Conservation (phyloP, 2,888 invertebrate species). For the Falcaria lacertinaria region DNA sequence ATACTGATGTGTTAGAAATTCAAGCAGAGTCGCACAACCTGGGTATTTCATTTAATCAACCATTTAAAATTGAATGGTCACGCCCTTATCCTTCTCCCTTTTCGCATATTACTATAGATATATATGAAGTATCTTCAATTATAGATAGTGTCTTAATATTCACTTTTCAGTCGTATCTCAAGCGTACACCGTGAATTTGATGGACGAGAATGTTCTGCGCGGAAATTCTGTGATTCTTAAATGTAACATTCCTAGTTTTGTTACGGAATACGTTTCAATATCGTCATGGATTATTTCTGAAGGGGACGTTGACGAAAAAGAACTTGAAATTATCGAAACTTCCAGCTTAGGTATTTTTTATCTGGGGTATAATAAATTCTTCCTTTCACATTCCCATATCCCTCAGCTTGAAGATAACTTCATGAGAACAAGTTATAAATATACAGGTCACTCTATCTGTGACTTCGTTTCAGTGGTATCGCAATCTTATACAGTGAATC, state of each 20-base stretch:
- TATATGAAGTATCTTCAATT: too few relatives aligned
- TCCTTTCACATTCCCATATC: slow-evolving; percentile 14
- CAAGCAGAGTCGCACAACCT: slow-evolving; percentile 59
- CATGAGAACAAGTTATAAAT: neutral
- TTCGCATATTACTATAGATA: too few relatives aligned
- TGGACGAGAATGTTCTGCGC: slow-evolving; percentile 94
- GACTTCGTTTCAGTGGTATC: slow-evolving; percentile 87
- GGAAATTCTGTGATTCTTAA: slow-evolving; percentile 94
- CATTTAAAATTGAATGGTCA: slow-evolving; percentile 7
- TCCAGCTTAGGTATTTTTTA: slow-evolving; percentile 54
- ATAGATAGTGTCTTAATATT: too few relatives aligned
- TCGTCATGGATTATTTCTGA: slow-evolving; percentile 92
- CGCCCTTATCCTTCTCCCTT: slow-evolving; percentile 15
- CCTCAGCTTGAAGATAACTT: neutral
- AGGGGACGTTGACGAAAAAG: slow-evolving; percentile 78
- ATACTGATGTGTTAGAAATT: slow-evolving; percentile 67
- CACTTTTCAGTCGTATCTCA: slow-evolving; percentile 90
- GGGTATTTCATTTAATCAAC: slow-evolving; percentile 42
- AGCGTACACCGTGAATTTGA: slow-evolving; percentile 92
- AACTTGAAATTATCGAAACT: slow-evolving; percentile 58
- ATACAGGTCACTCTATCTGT: slow-evolving; percentile 3
- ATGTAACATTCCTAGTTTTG: slow-evolving; percentile 96
- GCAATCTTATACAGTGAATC: slow-evolving; percentile 92
- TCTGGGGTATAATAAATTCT: neutral
- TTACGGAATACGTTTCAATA: slow-evolving; percentile 92